A percentile compares a stretch with the other conserved stretches of the same genome.
Evolutionary conservation across 2,113 vertebrate species (phyloP).

Genomic region (Panthera tigris): DNA sequence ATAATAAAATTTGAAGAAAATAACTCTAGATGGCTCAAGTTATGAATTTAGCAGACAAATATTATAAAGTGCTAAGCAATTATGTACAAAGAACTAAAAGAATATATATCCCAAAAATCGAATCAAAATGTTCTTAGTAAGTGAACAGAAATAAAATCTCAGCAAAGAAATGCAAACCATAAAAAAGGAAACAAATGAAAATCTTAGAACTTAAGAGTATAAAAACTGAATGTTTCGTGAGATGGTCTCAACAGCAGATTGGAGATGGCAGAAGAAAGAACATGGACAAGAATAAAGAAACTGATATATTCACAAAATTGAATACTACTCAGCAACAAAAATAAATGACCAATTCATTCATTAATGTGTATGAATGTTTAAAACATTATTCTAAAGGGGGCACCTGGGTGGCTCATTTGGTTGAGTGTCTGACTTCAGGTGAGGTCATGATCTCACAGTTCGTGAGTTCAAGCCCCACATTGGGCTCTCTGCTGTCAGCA

Average conservation of each 20-base stretch:
- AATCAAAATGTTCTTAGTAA: constrained; percentile 2
- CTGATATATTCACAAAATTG: neutral
- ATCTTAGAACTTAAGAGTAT: neutral
- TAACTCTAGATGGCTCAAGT: neutral
- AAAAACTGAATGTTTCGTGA: neutral
- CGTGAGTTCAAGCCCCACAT: too few species aligned
- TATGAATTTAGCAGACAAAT: neutral
- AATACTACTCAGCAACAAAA: neutral
- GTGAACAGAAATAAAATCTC: constrained; percentile 1
- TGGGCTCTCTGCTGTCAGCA: too few species aligned
- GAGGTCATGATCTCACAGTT: too few species aligned
- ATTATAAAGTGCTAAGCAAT: constrained; percentile 5
- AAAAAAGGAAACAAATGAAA: neutral
- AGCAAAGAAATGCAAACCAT: neutral
- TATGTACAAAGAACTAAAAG: neutral
- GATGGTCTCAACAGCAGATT: neutral
- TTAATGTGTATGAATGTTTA: neutral
- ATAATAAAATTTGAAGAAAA: neutral
- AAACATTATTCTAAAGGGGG: neutral
- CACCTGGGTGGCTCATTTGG: too few species aligned
- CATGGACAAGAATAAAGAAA: neutral
- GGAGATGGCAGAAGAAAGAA: neutral
- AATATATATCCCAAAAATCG: neutral
- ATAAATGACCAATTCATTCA: neutral
- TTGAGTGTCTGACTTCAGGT: too few species aligned